Evolutionary conservation across 1,140 invertebrate species (phyloP).

Genomic region (Papilio glaucus): DNA sequence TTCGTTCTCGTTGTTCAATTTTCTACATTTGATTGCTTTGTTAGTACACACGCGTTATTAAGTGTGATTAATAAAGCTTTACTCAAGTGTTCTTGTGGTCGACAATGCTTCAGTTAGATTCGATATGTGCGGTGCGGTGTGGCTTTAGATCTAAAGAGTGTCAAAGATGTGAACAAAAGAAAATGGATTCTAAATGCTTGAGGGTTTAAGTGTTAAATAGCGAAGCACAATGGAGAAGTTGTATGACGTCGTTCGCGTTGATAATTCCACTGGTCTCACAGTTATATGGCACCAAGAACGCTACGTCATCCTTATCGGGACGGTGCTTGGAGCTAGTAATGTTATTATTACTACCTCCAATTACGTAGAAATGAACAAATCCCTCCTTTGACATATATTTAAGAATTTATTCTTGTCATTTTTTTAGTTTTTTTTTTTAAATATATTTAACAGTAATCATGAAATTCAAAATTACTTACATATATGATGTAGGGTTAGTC

Average conservation of each 20-base stretch:
- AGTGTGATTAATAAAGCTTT: not conserved
- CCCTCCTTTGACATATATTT: no score
- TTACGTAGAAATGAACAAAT: not conserved
- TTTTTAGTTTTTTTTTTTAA: no score
- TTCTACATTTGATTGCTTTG: not conserved
- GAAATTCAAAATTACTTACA: no score
- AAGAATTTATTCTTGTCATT: not conserved
- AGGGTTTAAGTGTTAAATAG: not conserved
- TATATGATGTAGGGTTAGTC: no score
- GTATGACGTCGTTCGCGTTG: slow-evolving; percentile 29
- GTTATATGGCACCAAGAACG: slow-evolving; percentile 40
- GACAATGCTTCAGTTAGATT: no score
- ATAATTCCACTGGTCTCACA: slow-evolving; percentile 57
- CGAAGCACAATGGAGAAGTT: not conserved
- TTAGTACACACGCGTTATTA: not conserved
- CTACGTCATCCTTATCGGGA: slow-evolving; percentile 46
- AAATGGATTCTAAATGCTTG: slow-evolving; percentile 3
- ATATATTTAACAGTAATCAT: no score
- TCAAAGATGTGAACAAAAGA: not conserved
- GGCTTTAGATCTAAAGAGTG: not conserved
- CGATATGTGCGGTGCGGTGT: no score
- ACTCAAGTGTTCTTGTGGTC: not conserved
- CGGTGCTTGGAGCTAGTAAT: not conserved
- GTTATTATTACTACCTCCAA: slow-evolving; percentile 18
- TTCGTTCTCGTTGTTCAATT: not conserved